These are phyloP conservation scores for Pyrocoelia pectoralis DNA, from an alignment of 2,888 invertebrate genomes.

Conservation along the genomic window DNA sequence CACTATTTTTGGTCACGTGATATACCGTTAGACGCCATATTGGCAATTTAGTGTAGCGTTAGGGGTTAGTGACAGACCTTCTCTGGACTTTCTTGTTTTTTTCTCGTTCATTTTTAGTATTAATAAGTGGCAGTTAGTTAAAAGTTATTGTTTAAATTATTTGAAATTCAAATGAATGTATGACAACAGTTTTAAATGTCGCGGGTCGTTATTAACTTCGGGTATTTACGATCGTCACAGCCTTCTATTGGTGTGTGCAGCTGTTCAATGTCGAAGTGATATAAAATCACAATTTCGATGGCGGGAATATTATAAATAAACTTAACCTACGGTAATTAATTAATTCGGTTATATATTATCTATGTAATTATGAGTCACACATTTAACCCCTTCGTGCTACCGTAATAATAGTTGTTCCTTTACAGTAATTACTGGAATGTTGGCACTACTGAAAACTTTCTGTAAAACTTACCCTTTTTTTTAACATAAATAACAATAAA, in stretches of 20 bases:
- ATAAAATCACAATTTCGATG: conserved; percentile 44
- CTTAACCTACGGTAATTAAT: conserved; percentile 30
- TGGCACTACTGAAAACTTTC: conserved; percentile 35
- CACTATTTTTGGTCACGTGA: conserved; percentile 66
- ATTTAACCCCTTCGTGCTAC: background rate
- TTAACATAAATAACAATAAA: background rate
- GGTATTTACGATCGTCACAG: conserved; percentile 60
- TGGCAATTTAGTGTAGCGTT: conserved; percentile 63
- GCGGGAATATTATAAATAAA: conserved; percentile 46
- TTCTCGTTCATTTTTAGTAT: background rate
- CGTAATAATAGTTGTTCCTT: conserved; percentile 13
- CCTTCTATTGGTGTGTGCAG: conserved; percentile 59
- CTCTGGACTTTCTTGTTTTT: conserved; percentile 28
- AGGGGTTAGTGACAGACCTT: conserved; percentile 62
- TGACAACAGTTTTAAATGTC: conserved; percentile 55
- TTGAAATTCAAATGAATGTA: conserved; percentile 17
- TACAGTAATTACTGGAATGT: conserved; percentile 20
- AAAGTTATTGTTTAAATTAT: conserved; percentile 10
- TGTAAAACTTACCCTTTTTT: background rate
- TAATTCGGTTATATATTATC: background rate
- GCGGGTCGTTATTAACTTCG: conserved; percentile 56
- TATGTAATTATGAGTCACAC: conserved; percentile 17
- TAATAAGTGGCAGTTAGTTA: conserved; percentile 7
- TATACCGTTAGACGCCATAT: conserved; percentile 67
- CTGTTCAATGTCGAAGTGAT: conserved; percentile 54